A percentile compares a stretch with the other conserved stretches of the same genome.
Conservation (phyloP, 1,140 invertebrate species). For the Papilio dardanus region DNA sequence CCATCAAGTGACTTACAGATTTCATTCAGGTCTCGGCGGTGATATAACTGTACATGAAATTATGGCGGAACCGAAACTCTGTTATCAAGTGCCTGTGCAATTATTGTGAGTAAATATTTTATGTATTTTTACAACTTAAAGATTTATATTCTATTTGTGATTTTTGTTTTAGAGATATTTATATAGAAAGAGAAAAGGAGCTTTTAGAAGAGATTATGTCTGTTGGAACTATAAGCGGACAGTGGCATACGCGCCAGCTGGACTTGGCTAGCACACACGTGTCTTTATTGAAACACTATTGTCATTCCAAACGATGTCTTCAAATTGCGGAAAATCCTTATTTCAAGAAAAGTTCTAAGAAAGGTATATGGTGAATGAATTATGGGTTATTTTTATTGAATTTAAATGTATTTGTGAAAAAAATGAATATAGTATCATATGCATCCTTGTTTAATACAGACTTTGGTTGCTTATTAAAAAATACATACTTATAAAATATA, state of each 20-base stretch:
- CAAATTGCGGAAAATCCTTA: conserved; percentile 82
- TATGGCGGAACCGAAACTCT: conserved; percentile 94
- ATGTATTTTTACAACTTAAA: conserved; percentile 40
- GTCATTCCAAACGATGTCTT: conserved; percentile 91
- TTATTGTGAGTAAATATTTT: conserved; percentile 88
- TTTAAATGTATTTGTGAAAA: no score
- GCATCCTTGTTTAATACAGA: no score
- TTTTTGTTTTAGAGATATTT: conserved; percentile 88
- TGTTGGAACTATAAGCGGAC: conserved; percentile 92
- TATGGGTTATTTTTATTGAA: no score
- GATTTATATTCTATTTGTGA: not conserved
- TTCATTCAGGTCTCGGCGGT: conserved; percentile 94
- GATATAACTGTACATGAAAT: conserved; percentile 97
- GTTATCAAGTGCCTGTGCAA: conserved; percentile 93
- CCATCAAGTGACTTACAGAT: conserved; percentile 92
- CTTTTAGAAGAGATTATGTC: conserved; percentile 94
- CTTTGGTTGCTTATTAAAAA: not conserved
- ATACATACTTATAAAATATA: no score
- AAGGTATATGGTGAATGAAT: conserved; percentile 76
- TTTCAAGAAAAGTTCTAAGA: conserved; percentile 82
- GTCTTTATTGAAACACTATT: conserved; percentile 92
- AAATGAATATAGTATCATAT: no score
- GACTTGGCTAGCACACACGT: conserved; percentile 92
- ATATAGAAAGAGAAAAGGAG: conserved; percentile 96
- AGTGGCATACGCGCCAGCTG: conserved; percentile 92